A percentile compares a stretch with the other conserved stretches of the same genome.
Conservation (phyloP, 2,888 invertebrate genomes). For the Eledona agricola region DNA sequence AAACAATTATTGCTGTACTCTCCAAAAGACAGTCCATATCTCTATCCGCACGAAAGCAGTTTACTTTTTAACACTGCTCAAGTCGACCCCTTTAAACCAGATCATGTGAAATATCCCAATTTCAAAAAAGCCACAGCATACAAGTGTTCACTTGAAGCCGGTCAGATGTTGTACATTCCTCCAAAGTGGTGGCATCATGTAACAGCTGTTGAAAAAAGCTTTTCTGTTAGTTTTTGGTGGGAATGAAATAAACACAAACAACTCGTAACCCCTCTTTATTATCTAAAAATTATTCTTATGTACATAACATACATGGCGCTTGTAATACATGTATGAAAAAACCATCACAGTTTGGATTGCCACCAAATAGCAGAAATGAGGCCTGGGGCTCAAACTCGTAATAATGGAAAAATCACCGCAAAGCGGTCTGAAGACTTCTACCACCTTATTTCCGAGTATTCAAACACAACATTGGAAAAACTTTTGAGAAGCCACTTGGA, state of each 20-base stretch:
- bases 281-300: slow-evolving; percentile 23
- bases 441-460: no score
- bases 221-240: slow-evolving; percentile 99
- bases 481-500: no score
- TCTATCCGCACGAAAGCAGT: slow-evolving; percentile 82
- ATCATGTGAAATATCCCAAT: slow-evolving; percentile 76
- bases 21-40: slow-evolving; percentile 71
- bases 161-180: slow-evolving; percentile 94
- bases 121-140: slow-evolving; percentile 71
- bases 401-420: no score
- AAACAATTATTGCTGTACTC: slow-evolving; percentile 89
- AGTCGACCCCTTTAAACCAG: slow-evolving; percentile 84
- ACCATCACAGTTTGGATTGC: slow-evolving; percentile 5
- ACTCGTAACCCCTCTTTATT: slow-evolving; percentile 18
- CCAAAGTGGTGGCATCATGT: slow-evolving; percentile 98
- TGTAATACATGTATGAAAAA: background rate
- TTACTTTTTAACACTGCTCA: slow-evolving; percentile 90
- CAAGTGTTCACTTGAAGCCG: slow-evolving; percentile 78
- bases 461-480: slow-evolving; percentile 2
- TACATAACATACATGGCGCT: slow-evolving; percentile 16
- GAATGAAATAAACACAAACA: slow-evolving; percentile 62
- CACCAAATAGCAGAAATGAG: slow-evolving; percentile 3
- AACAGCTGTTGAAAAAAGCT: slow-evolving; percentile 84
- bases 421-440: no score
- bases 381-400: background rate